Conservation (phyloP, 1,140 invertebrate genomes). For the Popillia japonica region DNA sequence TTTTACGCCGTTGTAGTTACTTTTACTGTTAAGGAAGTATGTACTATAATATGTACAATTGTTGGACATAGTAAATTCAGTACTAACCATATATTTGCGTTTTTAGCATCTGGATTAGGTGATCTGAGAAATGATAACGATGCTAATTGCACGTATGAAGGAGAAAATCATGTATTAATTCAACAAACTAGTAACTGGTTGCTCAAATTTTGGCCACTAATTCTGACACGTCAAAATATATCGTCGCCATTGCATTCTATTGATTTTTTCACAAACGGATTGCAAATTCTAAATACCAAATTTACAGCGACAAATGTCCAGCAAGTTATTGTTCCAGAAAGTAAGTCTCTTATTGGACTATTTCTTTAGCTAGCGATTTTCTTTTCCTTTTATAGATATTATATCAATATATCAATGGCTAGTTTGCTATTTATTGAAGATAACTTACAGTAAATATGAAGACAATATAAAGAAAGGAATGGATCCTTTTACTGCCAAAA, state of each 20-base stretch:
- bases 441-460: conserved; percentile 72
- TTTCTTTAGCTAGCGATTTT: background rate
- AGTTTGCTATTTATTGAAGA: conserved; percentile 78
- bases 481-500: conserved; percentile 77
- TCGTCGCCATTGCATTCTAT: conserved; percentile 70
- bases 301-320: conserved; percentile 62
- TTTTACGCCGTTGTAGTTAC: no score
- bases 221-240: conserved; percentile 60
- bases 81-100: background rate
- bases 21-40: no score
- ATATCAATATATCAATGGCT: conserved; percentile 72
- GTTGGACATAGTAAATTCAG: background rate
- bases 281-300: conserved; percentile 63
- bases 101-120: conserved; percentile 75
- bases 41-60: no score
- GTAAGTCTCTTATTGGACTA: conserved; percentile 55
- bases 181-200: conserved; percentile 95
- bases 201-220: conserved; percentile 69
- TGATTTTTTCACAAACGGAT: conserved; percentile 68
- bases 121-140: conserved; percentile 88
- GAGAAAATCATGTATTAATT: conserved; percentile 94
- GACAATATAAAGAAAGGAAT: conserved; percentile 65
- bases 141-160: conserved; percentile 94
- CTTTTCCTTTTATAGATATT: conserved; percentile 10
- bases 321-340: conserved; percentile 65